Percentiles rank a stretch among this genome's conserved stretches.
Evolutionary conservation across 1,140 invertebrate species (phyloP).

Genomic region (Meloidogyne floridensis): DNA sequence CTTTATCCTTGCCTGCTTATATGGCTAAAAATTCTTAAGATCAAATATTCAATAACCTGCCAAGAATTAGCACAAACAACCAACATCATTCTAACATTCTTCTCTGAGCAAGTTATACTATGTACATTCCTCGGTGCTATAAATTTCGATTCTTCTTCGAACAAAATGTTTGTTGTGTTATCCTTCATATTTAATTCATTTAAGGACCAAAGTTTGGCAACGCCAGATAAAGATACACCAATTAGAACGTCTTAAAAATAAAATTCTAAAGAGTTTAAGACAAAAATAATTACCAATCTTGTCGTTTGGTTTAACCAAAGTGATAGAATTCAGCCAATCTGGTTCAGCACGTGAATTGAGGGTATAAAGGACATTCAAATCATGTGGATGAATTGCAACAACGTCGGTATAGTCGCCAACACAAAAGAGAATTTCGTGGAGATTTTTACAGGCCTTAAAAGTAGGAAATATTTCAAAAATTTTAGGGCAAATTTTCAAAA

Average conservation of each 20-base stretch:
- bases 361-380: slow-evolving; percentile 85
- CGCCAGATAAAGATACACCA: slow-evolving; percentile 91
- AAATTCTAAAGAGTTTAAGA: not conserved
- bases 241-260: slow-evolving; percentile 79
- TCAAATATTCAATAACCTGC: slow-evolving; percentile 65
- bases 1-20: too few relatives aligned
- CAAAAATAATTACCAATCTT: slow-evolving; percentile 64
- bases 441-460: slow-evolving; percentile 31
- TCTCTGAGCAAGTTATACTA: too few relatives aligned
- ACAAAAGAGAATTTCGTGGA: slow-evolving; percentile 74
- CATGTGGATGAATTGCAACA: slow-evolving; percentile 91
- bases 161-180: too few relatives aligned
- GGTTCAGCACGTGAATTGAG: slow-evolving; percentile 92
- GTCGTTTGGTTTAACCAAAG: slow-evolving; percentile 80
- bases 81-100: too few relatives aligned
- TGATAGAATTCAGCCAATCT: slow-evolving; percentile 95
- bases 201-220: slow-evolving; percentile 96
- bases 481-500: slow-evolving; percentile 69
- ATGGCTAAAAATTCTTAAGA: slow-evolving; percentile 86
- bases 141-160: too few relatives aligned
- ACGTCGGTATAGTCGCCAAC: slow-evolving; percentile 97
- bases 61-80: too few relatives aligned
- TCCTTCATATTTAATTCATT: slow-evolving; percentile 75
- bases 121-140: too few relatives aligned
- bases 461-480: slow-evolving; percentile 44